phyloP scores from a whole-genome alignment of 2,113 vertebrate genomes.

The Alouatta palliata region DNA sequence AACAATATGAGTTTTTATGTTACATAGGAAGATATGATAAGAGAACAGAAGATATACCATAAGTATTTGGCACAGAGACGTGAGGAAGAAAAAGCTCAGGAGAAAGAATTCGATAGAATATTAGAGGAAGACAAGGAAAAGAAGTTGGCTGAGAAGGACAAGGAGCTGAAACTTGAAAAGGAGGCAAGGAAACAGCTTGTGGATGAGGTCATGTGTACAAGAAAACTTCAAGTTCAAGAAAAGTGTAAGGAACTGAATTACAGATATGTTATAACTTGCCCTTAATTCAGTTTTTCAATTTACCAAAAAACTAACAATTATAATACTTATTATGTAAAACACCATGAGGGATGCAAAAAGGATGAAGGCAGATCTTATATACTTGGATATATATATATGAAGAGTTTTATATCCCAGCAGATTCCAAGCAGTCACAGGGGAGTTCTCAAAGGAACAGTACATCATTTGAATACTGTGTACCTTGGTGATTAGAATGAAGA shows the following conservation, averaged over 20 bases:
- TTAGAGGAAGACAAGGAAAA: constrained; percentile 84
- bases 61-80: constrained; percentile 85
- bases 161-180: constrained; percentile 79
- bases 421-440: neutral
- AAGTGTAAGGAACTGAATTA: constrained; percentile 86
- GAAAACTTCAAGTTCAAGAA: constrained; percentile 88
- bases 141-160: constrained; percentile 79
- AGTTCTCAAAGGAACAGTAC: neutral
- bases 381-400: neutral
- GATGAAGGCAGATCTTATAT: neutral
- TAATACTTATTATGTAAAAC: neutral
- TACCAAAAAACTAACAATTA: neutral
- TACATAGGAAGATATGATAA: constrained; percentile 83
- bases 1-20: constrained; percentile 25
- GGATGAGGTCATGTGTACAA: constrained; percentile 87
- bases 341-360: neutral
- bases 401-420: neutral
- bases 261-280: neutral
- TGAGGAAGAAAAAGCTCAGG: constrained; percentile 83
- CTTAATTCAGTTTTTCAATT: constrained; percentile 27
- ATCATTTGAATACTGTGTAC: neutral
- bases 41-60: constrained; percentile 87
- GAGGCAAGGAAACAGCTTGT: constrained; percentile 86
- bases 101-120: constrained; percentile 85
- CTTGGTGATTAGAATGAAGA: neutral